phyloP scores from a whole-genome alignment of 2,888 invertebrate species.

The Hirtodrosophila histrioides region DNA sequence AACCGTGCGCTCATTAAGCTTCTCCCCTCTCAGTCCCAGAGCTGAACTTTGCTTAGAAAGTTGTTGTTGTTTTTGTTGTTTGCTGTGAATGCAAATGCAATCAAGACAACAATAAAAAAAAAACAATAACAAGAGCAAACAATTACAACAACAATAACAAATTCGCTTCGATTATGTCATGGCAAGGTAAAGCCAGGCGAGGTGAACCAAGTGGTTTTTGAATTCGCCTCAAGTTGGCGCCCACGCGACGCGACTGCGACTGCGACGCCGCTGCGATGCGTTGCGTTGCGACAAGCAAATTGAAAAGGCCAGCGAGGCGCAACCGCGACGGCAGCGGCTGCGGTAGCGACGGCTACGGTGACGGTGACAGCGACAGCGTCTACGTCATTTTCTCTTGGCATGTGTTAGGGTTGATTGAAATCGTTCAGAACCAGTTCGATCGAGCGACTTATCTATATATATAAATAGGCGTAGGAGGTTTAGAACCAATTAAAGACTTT shows the following conservation, averaged over 20 bases:
- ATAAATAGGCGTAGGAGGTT: too few relatives aligned
- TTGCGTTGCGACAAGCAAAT: constrained; percentile 14
- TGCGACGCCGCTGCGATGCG: too few relatives aligned
- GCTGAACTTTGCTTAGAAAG: constrained; percentile 31
- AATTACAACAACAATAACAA: constrained; percentile 14
- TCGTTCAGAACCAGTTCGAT: too few relatives aligned
- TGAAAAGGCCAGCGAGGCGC: constrained; percentile 62
- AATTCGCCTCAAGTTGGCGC: constrained; percentile 55
- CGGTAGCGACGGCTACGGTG: constrained; percentile 15
- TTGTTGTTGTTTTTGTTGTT: constrained; percentile 17
- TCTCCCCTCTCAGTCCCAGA: background rate
- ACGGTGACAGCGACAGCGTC: constrained; percentile 23
- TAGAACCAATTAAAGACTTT: too few relatives aligned
- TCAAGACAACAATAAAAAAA: constrained; percentile 16
- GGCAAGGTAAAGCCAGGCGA: constrained; percentile 28
- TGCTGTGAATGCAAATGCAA: constrained; percentile 46
- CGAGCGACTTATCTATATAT: too few relatives aligned
- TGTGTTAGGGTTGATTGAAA: too few relatives aligned
- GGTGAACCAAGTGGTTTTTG: constrained; percentile 26
- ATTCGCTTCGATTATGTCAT: constrained; percentile 68
- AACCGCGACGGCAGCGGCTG: constrained; percentile 56
- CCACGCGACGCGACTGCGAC: constrained; percentile 49
- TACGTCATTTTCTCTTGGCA: constrained; percentile 38
- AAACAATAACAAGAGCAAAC: constrained; percentile 9
- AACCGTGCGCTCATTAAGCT: constrained; percentile 7